Evolutionary conservation across 2,113 vertebrate genomes (phyloP), one percentile per base, ranked within the genome.

Genomic region (Amia ocellicauda): DNA sequence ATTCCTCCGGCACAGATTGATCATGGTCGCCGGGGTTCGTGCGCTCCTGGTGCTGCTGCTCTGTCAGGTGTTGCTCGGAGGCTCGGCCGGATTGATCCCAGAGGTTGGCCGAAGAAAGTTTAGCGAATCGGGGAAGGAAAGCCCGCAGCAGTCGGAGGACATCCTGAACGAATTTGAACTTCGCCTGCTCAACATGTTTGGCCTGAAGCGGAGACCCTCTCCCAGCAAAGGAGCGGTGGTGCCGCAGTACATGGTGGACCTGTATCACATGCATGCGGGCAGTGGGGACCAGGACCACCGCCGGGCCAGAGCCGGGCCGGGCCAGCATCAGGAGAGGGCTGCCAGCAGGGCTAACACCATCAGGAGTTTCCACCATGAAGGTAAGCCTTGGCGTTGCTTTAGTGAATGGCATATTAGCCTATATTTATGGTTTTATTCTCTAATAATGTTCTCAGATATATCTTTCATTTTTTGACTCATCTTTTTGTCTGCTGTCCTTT

Each of bases 281-380:
- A 85, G 80, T 68, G 92, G 90, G 53, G 93, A 96, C 71, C 87
- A 85, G 77, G 86, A 86, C 52, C 76, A 82, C 4, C 89, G 87
- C 29, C 76, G 88, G 3, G 78, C 81, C 67, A 81, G 71, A 70
- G 80, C 77, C 47, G 69, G 78, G 74, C 89, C 92, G 70, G 92
- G 93, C 72, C 91, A 75, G 58, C 90, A 91, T 69, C 84, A 92
- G 73, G 96, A 96, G 80, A 85, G 88, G 69, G 91, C 94, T 20
- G 89, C 92, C 78, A 97, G 95, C 89, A 90, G 84, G 58, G 95
- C 95, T 80, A 98, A 96, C 85, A 98, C 95, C 14, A 94, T 98
- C 77, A 91, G 95, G 87, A 97, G 95, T 83, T 98, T 98, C 87
- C 94, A 97, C 83, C 95, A 98, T 66, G 95, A 98, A 94, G 96